These are phyloP conservation scores for Anodontia alba DNA, from an alignment of 2,888 invertebrate species.

Conservation along the genomic window DNA sequence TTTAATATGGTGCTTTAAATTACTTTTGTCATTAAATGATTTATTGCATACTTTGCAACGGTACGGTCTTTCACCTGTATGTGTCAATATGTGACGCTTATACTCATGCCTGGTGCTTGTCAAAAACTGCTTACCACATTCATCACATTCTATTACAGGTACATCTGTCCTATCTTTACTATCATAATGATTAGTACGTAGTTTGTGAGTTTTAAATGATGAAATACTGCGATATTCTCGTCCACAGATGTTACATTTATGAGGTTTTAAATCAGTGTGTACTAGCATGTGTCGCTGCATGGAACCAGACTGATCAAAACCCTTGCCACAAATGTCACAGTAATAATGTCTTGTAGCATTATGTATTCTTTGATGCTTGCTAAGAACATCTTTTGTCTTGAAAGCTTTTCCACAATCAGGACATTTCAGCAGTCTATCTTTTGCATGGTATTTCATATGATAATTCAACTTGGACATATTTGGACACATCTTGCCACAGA, in stretches of 20 bases:
- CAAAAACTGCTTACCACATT: background rate
- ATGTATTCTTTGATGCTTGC: constrained; percentile 38
- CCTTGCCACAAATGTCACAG: constrained; percentile 40
- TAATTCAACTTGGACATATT: background rate
- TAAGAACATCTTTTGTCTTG: constrained; percentile 38
- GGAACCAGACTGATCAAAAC: background rate
- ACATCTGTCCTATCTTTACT: background rate
- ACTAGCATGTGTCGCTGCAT: background rate
- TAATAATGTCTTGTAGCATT: constrained; percentile 20
- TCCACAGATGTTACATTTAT: background rate
- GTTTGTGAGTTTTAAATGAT: background rate
- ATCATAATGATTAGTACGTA: background rate
- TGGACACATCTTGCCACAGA: background rate
- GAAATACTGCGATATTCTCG: background rate
- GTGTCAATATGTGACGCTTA: background rate
- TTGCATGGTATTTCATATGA: constrained; percentile 18
- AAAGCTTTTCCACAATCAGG: constrained; percentile 39
- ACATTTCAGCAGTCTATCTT: constrained; percentile 29
- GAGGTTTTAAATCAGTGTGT: background rate
- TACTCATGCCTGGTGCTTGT: background rate
- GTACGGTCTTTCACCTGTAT: background rate
- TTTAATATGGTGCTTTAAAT: constrained; percentile 6
- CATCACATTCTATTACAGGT: background rate
- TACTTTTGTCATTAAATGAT: constrained; percentile 18
- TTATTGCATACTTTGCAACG: background rate